Evolutionary conservation across 1,140 invertebrate genomes (phyloP).

Genomic region (Anadara kagoshimensis): DNA sequence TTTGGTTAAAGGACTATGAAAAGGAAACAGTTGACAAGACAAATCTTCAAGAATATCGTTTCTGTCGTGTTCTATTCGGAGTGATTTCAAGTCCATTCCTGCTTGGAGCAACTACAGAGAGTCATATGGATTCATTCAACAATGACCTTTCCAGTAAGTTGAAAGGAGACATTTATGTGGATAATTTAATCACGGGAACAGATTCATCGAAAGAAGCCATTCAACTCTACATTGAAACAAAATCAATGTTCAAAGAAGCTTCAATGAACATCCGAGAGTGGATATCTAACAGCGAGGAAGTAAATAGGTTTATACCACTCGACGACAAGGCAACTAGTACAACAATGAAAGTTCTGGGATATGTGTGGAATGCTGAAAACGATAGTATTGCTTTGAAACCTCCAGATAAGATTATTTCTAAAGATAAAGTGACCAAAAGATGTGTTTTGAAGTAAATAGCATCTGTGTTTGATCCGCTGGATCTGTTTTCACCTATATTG

Average conservation of each 20-base stretch:
- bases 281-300: too few relatives aligned
- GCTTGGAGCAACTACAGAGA: slow-evolving; percentile 16
- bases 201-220: too few relatives aligned
- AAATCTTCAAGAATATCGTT: slow-evolving; percentile 27
- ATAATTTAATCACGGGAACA: too few relatives aligned
- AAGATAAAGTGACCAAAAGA: not conserved
- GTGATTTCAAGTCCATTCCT: slow-evolving; percentile 34
- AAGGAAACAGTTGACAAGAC: not conserved
- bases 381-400: slow-evolving; percentile 20
- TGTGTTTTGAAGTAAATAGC: not conserved
- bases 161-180: too few relatives aligned
- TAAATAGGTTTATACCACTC: too few relatives aligned
- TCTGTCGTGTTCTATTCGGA: slow-evolving; percentile 30
- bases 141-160: too few relatives aligned
- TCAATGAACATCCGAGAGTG: too few relatives aligned
- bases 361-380: slow-evolving; percentile 19
- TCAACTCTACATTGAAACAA: too few relatives aligned
- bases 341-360: slow-evolving; percentile 19
- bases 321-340: not conserved
- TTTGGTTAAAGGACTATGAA: slow-evolving; percentile 30
- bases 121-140: slow-evolving; percentile 23
- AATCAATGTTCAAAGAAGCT: too few relatives aligned
- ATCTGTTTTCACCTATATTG: not conserved
- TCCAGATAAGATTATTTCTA: not conserved
- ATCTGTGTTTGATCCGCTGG: not conserved